Evolutionary conservation across 1,140 invertebrate species (phyloP), one percentile per base, ranked within the genome.

Genomic region (Calliphora vicina): DNA sequence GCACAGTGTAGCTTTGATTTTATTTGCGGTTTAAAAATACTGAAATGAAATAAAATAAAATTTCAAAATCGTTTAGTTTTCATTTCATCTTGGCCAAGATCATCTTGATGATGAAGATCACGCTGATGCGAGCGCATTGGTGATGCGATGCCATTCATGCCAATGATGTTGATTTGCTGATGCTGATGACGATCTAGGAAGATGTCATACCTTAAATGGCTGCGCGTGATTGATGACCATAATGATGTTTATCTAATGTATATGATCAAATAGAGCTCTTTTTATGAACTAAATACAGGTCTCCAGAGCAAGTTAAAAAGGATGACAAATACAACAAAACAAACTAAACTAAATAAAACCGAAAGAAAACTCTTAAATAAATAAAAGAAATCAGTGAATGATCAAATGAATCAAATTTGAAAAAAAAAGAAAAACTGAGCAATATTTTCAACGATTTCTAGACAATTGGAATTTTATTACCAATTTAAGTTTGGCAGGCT

Each of bases 381-480:
- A 35, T 35, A 35, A 35, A 35, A 35, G 35, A 35, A 35, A 35
- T 35, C 35, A 35, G 35, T 35, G 35, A 35, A n/a, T n/a, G 35
- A 35, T 35, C 35, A 35, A 35, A 35, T 35, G 35, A n/a, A n/a
- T n/a, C 35, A 1, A 35, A n/a, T n/a, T n/a, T 35, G 35, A 8
- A 26, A 27, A 5, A 12, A 73, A 42, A 42, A 8, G 42, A 76
- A 42, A 42, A 74, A 17, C 27, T 57, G 17, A 17, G 27, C 15
- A 20, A 35, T 35, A 35, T 74, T 35, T 74, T 29, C 26, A 15
- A 43, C 15, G 73, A 78, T 78, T 78, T 78, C 73, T 76, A 42
- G 73, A 42, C 73, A 76, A 76, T 76, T 76, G 73, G 29, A 76
- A 42, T 76, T 76, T 76, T 76, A 76, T 76, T 76, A 76, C 73